A percentile compares a stretch with the other conserved stretches of the same genome.
Evolutionary conservation across 2,797 vertebrate genomes (phyloP).

Genomic region (Cirrhinus molitorella): DNA sequence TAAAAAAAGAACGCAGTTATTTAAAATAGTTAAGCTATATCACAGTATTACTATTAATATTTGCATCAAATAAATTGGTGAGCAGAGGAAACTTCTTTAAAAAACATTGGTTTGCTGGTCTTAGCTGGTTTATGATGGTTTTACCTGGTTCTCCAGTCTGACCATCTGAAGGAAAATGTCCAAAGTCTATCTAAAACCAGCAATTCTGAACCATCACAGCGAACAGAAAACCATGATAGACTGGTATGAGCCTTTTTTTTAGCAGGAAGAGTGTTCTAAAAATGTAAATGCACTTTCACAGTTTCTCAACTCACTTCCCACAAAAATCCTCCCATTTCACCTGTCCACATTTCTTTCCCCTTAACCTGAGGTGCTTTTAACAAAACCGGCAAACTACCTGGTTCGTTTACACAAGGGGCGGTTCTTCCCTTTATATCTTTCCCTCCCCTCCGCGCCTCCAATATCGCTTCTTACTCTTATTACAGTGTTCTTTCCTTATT

Average conservation of each 20-base stretch:
- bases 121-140: too few species aligned
- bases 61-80: too few species aligned
- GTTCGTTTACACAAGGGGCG: conserved; percentile 65
- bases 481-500: conserved; percentile 47
- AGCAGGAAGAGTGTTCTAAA: neutral
- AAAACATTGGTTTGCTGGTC: too few species aligned
- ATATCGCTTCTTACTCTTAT: conserved; percentile 53
- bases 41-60: too few species aligned
- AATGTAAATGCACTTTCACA: conserved; percentile 20
- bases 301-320: neutral
- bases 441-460: conserved; percentile 50
- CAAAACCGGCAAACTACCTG: conserved; percentile 60
- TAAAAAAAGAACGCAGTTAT: too few species aligned
- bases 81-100: too few species aligned
- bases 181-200: too few species aligned
- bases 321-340: neutral
- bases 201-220: too few species aligned
- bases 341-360: neutral
- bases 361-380: conserved; percentile 20
- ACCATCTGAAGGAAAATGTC: too few species aligned
- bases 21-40: too few species aligned
- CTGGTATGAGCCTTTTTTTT: neutral
- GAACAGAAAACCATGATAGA: too few species aligned
- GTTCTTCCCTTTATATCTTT: conserved; percentile 62
- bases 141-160: too few species aligned